These are phyloP conservation scores for Drosophila biarmipes DNA, from an alignment of 1,140 invertebrate genomes.

Conservation along the genomic window DNA sequence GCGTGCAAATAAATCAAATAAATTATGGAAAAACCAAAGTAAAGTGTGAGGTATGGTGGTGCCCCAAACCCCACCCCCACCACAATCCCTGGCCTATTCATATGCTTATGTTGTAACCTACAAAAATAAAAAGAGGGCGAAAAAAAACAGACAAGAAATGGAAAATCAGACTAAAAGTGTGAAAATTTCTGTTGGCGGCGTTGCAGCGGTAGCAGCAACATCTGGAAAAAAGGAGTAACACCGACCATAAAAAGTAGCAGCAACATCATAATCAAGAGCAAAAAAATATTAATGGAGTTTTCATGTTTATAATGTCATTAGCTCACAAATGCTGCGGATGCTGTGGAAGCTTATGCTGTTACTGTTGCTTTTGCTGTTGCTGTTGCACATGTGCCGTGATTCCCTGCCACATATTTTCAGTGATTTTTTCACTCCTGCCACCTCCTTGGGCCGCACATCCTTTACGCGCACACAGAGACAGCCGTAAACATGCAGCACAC, in stretches of 20 bases:
- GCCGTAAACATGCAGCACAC: constrained; percentile 69
- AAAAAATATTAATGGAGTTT: constrained; percentile 84
- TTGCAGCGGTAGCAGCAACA: background rate
- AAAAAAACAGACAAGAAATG: constrained; percentile 15
- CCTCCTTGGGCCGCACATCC: constrained; percentile 17
- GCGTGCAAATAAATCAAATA: constrained; percentile 82
- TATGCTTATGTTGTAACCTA: constrained; percentile 44
- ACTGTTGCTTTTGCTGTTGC: constrained; percentile 15
- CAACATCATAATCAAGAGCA: constrained; percentile 72
- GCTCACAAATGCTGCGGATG: constrained; percentile 76
- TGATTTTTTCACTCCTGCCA: constrained; percentile 66
- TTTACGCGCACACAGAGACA: constrained; percentile 63
- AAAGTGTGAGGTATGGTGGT: constrained; percentile 67
- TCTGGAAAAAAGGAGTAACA: constrained; percentile 54
- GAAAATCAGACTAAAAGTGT: constrained; percentile 46
- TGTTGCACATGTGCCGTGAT: constrained; percentile 74
- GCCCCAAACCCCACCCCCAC: constrained; percentile 13
- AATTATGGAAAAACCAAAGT: constrained; percentile 64
- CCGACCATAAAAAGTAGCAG: constrained; percentile 58
- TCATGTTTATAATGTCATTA: constrained; percentile 84
- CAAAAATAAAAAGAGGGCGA: constrained; percentile 22
- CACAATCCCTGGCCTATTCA: constrained; percentile 62
- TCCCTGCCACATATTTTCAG: constrained; percentile 73
- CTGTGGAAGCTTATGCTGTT: constrained; percentile 44
- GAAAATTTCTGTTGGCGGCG: constrained; percentile 42